Evolutionary conservation across 2,888 invertebrate genomes (phyloP), one percentile per base, ranked within the genome.

Genomic region (Rhodophaea formosa): DNA sequence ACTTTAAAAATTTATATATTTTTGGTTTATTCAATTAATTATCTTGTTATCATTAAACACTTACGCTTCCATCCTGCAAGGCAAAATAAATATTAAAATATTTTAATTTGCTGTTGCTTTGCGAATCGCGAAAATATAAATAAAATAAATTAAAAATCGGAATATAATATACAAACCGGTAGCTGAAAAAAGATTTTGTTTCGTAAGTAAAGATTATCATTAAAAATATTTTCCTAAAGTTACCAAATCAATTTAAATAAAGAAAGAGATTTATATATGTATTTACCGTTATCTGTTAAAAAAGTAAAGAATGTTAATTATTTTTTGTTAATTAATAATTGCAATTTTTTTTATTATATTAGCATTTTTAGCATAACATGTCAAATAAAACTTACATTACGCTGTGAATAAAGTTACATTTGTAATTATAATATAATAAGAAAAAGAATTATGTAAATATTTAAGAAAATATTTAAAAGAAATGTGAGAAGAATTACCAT

Each of bases 61-160:
- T 49, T 49, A 49, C 49, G 8, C 49, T 14, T 32, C 49, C 49
- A 49, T 49, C 49, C 49, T 49, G 15, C n/a, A 49, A 49, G 15
- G 14, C 15, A 16, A 49, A 5, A 8, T 30, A 47, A 30, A 3
- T 23, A 3, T 23, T 23, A 3, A 30, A 17, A 46, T 46, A 29
- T 17, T 46, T 47, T 47, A 14, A n/a, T n/a, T n/a, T n/a, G n/a
- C n/a, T n/a, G n/a, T n/a, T n/a, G n/a, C n/a, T n/a, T n/a, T n/a
- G n/a, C n/a, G n/a, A n/a, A n/a, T n/a, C n/a, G n/a, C n/a, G n/a
- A n/a, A n/a, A n/a, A n/a, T n/a, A n/a, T n/a, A 23, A 23, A 12
- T 35, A 35, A 35, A 10, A 12, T 35, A 35, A 35, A 35, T 35
- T 35, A 12, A 8, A 10, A 35, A 35, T 10, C 12, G 3, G 0